These are phyloP conservation scores for Rousettus leschenaultii DNA, from an alignment of 2,113 vertebrate genomes.

Conservation along the genomic window DNA sequence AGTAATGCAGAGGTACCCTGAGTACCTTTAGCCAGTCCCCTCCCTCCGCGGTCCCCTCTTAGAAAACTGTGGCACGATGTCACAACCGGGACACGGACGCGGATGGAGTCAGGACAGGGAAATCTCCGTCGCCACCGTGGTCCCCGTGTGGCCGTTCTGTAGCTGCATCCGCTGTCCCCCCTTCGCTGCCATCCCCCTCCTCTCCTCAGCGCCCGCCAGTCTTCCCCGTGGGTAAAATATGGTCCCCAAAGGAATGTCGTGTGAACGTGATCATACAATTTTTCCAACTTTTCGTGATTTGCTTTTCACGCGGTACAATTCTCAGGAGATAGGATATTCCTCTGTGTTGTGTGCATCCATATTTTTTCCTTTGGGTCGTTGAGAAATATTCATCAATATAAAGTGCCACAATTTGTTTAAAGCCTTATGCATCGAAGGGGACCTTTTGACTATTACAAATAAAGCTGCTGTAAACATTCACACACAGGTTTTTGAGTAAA, in stretches of 20 bases:
- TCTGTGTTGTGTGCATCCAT: neutral
- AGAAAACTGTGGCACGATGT: fast-evolving
- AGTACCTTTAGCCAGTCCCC: too few relatives aligned
- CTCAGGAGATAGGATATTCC: neutral
- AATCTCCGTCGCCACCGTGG: too few relatives aligned
- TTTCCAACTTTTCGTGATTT: neutral
- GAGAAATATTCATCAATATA: neutral
- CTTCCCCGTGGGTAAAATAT: neutral
- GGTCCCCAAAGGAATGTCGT: neutral
- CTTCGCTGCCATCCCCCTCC: too few relatives aligned
- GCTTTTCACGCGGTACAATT: neutral
- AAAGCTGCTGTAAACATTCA: neutral
- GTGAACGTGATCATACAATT: neutral
- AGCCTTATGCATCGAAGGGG: neutral
- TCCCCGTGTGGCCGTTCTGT: fast-evolving
- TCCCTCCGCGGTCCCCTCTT: neutral
- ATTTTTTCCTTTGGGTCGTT: neutral
- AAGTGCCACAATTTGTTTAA: too few relatives aligned
- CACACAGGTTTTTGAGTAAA: neutral
- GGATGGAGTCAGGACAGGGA: too few relatives aligned
- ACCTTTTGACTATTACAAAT: neutral
- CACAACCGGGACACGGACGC: fast-evolving
- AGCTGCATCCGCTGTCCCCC: too few relatives aligned
- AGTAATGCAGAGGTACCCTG: neutral
- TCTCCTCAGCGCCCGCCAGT: too few relatives aligned